A percentile compares a stretch with the other conserved stretches of the same genome.
These are phyloP conservation scores for Listrodromus nycthemerus DNA, from an alignment of 2,888 invertebrate species.

Conservation along the genomic window DNA sequence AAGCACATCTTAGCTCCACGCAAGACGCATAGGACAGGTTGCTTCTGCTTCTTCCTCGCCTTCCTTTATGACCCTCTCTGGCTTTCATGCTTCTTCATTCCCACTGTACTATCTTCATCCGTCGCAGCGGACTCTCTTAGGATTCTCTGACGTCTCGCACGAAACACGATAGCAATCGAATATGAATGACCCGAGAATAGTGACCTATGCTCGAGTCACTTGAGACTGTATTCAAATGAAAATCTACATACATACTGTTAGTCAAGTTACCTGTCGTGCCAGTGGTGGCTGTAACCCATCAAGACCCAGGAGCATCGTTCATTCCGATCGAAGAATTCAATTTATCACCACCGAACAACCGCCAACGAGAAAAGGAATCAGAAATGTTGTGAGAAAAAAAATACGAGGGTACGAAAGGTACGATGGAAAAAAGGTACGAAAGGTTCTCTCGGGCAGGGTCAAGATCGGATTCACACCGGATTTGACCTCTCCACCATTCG, in stretches of 20 bases:
- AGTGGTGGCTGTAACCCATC: constrained; percentile 44
- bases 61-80: constrained; percentile 30
- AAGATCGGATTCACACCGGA: constrained; percentile 68
- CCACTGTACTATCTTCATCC: constrained; percentile 31
- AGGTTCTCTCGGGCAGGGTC: constrained; percentile 58
- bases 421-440: constrained; percentile 27
- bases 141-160: constrained; percentile 34
- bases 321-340: constrained; percentile 46
- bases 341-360: constrained; percentile 40
- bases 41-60: constrained; percentile 66
- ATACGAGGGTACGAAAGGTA: neutral
- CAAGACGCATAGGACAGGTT: constrained; percentile 80
- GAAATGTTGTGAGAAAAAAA: constrained; percentile 29
- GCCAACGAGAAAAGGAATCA: constrained; percentile 10
- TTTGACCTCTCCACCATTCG: constrained; percentile 54
- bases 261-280: constrained; percentile 48
- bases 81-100: constrained; percentile 36
- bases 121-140: constrained; percentile 29
- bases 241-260: constrained; percentile 48
- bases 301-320: constrained; percentile 32
- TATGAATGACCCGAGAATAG: constrained; percentile 61
- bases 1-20: constrained; percentile 75
- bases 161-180: constrained; percentile 61
- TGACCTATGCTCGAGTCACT: constrained; percentile 60
- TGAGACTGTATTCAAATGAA: constrained; percentile 52